Base-by-base conservation (phyloP, 2,797 vertebrate genomes). In the Anableps anableps region DNA sequence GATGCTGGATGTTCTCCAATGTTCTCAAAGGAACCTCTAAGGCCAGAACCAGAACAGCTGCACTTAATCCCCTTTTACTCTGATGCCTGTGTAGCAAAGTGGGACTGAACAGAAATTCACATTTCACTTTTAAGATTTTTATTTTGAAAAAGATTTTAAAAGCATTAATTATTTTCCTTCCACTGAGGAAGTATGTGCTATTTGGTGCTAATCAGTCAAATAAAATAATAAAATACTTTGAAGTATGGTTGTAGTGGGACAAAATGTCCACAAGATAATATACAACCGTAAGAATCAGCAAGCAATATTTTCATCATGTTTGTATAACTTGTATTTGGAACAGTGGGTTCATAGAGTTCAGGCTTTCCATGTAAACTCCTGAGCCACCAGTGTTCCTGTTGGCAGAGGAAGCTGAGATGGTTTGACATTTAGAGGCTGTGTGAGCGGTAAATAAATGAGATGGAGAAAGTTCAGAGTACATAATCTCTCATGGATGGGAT, bases 361-460 rank as follows among this genome's bases (percentile, higher is more conserved):
- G 29, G 66, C 36, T 53, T 10, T 29, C 8, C 6, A 23, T 31
- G n/a, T 66, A 72, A 53, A 76, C 75, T 36, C 36, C 77, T 29
- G 41, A 64, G 41, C 68, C 66, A 76, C 64, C 71, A 23, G 76
- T n/a, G 21, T 53, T 55, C 75, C 77, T 34, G 43, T 88, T n/a
- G 85, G 85, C 17, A 1, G 64, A 70, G 74, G 14, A 13, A 74
- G 82, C 83, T 80, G 79, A 81, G 87, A 38, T 29, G 80, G 13
- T 80, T 45, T 89, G 88, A 91, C 84, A 86, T 90, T 88, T 90
- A 86, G 86, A 90, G 84, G 74, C 84, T 53, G 51, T 41, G 76
- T 53, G 74, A 85, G 79, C 0, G 75, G 58, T 73, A 79, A 85
- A 85, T 79, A 85, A 82, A 86, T 78, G 84, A 88, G 83, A 80